Evolutionary conservation across 2,888 invertebrate genomes (phyloP).

Genomic region (Cryptophagus acutangulus): DNA sequence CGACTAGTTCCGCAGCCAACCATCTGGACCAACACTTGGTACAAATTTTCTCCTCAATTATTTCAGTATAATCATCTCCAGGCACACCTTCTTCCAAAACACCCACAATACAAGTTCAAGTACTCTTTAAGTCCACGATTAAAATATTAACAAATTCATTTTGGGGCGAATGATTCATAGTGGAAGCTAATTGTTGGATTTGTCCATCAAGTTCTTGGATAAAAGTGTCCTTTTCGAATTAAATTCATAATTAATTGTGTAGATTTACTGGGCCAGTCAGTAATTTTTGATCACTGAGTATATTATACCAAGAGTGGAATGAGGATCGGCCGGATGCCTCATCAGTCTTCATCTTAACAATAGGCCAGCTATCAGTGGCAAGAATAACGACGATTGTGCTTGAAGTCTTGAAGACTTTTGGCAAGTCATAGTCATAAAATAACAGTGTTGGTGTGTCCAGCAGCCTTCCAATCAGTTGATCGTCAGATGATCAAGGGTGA

Average conservation of each 20-base stretch:
- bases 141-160: constrained; percentile 1
- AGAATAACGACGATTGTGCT: constrained; percentile 29
- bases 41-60: too few species aligned
- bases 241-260: background rate
- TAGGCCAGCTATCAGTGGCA: constrained; percentile 28
- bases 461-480: constrained; percentile 25
- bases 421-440: constrained; percentile 28
- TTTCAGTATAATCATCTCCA: too few species aligned
- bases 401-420: too few species aligned
- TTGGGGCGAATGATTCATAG: too few species aligned
- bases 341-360: constrained; percentile 17
- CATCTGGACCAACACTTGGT: constrained; percentile 25
- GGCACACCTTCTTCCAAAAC: too few species aligned
- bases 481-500: constrained; percentile 22
- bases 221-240: background rate
- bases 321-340: constrained; percentile 3
- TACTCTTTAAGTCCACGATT: too few species aligned
- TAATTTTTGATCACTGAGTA: too few species aligned
- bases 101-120: constrained; percentile 7
- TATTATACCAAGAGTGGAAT: background rate
- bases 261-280: background rate
- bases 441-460: constrained; percentile 23
- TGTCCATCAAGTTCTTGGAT: background rate
- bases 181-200: too few species aligned
- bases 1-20: constrained; percentile 28